Conservation (phyloP, 2,113 vertebrate species). For the Leptosomus discolor region DNA sequence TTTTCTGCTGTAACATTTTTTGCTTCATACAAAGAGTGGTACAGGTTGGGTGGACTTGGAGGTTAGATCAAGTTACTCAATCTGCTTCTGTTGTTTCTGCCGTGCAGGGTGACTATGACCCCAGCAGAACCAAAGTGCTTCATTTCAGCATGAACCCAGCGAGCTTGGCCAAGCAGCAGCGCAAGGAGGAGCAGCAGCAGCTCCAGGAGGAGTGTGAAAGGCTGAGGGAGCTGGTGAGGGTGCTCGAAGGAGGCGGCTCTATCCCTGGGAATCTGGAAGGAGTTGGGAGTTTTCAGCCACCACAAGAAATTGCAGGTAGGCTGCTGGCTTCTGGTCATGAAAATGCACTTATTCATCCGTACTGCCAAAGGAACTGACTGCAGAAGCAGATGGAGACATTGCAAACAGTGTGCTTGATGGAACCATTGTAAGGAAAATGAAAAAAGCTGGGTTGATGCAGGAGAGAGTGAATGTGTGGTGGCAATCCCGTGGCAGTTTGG, state of each 20-base stretch:
- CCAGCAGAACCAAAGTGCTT: slow-evolving; percentile 85
- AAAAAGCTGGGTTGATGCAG: neutral
- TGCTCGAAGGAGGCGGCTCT: slow-evolving; percentile 76
- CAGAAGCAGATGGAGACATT: neutral
- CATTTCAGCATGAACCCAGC: slow-evolving; percentile 90
- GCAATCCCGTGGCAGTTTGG: neutral
- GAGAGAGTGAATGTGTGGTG: neutral
- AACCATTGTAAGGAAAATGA: neutral
- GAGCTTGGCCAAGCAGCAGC: slow-evolving; percentile 82
- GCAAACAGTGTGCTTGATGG: neutral
- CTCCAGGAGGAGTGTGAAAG: slow-evolving; percentile 83
- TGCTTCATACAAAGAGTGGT: neutral
- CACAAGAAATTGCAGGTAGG: slow-evolving; percentile 88
- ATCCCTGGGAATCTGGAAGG: slow-evolving; percentile 54
- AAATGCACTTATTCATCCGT: neutral
- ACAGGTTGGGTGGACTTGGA: neutral
- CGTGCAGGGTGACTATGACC: slow-evolving; percentile 87
- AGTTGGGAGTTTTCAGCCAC: slow-evolving; percentile 73
- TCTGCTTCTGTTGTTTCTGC: neutral
- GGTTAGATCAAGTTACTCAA: neutral
- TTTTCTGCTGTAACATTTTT: neutral
- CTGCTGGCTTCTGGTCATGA: neutral
- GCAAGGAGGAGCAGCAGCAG: slow-evolving; percentile 77
- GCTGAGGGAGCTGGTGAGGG: slow-evolving; percentile 79
- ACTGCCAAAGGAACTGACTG: neutral